Base-by-base conservation (phyloP, 2,113 vertebrate genomes). In the Barnardius zonarius region DNA sequence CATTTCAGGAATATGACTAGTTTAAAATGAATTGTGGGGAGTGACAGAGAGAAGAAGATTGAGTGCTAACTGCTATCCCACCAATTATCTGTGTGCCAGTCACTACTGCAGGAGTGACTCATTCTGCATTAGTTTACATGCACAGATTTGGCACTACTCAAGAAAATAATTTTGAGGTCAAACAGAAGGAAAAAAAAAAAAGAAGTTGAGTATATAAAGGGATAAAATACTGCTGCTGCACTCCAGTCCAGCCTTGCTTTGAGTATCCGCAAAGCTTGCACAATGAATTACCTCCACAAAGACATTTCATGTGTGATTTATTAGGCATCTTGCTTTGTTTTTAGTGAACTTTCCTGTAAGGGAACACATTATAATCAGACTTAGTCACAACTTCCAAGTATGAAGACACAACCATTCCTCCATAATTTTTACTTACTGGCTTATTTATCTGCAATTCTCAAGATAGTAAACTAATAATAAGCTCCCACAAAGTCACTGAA, bases 361-460 rank as follows among this genome's bases (percentile, higher is more conserved):
- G 28, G 7, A 91, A 57, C 4, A 39, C 12, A 5, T 52, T 86
- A 72, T 39, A 83, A 92, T 61, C 82, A 64, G 52, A 94, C 25
- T 49, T 81, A 83, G 35, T 92, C 80, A 84, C 51, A 93, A 46
- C 19, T 23, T 80, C 43, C 62, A 85, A 64, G 57, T 75, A 72
- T 10, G 31, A 79, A 86, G 48, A 78, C 37, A 44, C 35, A 87
- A 84, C n/a, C 10, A 72, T 86, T 19, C 82, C 57, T 79, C 73
- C 82, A 90, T 86, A 90, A 86, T 89, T 84, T 73, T 82, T 97
- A 96, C 55, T 95, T 92, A 73, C 37, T 93, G 91, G 82, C 73
- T 97, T 97, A 95, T 93, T 95, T 95, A 72, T 97, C 82, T 95
- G 66, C 69, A 96, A 95, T 94, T 96, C 86, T 95, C 41, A 78